Conservation (phyloP, 2,888 invertebrate genomes). For the Ptychoptera albimana region DNA sequence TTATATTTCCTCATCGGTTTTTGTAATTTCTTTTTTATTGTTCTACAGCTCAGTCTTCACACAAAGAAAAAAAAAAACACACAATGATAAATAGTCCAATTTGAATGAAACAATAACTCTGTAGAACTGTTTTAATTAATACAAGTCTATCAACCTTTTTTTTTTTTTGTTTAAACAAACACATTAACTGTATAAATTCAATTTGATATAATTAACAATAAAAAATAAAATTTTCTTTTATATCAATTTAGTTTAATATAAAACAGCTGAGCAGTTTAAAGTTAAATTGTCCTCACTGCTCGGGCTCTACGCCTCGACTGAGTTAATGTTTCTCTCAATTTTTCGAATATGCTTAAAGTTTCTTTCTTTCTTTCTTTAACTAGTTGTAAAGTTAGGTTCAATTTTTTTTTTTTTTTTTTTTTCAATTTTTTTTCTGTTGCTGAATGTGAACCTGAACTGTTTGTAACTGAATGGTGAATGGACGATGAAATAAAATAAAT, state of each 20-base stretch:
- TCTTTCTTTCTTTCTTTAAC: too few relatives aligned
- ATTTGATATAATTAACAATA: background rate
- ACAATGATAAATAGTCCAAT: background rate
- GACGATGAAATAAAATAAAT: too few relatives aligned
- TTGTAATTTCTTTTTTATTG: conserved; percentile 1
- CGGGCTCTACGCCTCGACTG: conserved; percentile 12
- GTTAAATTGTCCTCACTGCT: conserved; percentile 8
- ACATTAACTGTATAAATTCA: background rate
- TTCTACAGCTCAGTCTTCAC: conserved; percentile 10
- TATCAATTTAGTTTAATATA: conserved; percentile 2
- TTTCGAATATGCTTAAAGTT: too few relatives aligned
- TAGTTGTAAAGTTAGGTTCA: too few relatives aligned
- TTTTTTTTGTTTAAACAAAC: background rate
- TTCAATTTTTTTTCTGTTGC: too few relatives aligned
- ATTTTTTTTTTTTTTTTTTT: too few relatives aligned
- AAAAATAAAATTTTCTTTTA: background rate
- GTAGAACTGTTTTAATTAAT: background rate
- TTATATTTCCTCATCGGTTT: background rate
- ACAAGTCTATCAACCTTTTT: background rate
- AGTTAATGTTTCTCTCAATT: background rate
- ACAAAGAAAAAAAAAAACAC: background rate
- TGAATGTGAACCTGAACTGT: too few relatives aligned
- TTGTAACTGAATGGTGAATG: too few relatives aligned
- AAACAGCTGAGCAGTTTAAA: conserved; percentile 8
- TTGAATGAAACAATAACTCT: background rate